Conservation (phyloP, 2,113 vertebrate genomes). For the Scalopus aquaticus region DNA sequence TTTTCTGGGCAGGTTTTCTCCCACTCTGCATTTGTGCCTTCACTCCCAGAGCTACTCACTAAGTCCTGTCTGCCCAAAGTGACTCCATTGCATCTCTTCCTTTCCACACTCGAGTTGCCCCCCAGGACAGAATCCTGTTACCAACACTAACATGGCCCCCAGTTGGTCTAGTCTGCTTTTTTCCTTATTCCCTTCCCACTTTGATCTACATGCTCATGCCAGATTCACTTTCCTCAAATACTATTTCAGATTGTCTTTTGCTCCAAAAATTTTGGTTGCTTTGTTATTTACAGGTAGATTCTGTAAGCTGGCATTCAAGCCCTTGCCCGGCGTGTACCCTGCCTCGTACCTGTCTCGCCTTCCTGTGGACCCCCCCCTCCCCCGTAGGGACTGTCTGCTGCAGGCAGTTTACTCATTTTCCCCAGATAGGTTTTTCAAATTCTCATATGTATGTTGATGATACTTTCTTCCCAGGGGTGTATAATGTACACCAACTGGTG, state of each 20-base stretch:
- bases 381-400: background rate
- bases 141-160: background rate
- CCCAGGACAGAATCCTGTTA: background rate
- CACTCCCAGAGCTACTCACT: background rate
- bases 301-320: background rate
- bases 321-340: background rate
- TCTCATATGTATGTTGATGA: background rate
- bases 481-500: background rate
- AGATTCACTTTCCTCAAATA: background rate
- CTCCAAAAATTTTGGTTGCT: background rate
- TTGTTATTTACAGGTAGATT: background rate
- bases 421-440: background rate
- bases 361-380: background rate
- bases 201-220: background rate
- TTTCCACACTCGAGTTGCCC: background rate
- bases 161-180: background rate
- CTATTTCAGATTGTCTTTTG: background rate
- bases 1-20: background rate
- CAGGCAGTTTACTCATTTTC: background rate
- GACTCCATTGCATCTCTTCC: background rate
- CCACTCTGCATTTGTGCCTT: background rate
- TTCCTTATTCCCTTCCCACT: background rate
- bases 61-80: background rate
- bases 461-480: background rate
- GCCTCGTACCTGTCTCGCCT: background rate